Percentiles rank a stretch among this genome's conserved stretches.
These are phyloP conservation scores for Petrolisthes manimaculis DNA, from an alignment of 2,888 invertebrate species.

Conservation along the genomic window DNA sequence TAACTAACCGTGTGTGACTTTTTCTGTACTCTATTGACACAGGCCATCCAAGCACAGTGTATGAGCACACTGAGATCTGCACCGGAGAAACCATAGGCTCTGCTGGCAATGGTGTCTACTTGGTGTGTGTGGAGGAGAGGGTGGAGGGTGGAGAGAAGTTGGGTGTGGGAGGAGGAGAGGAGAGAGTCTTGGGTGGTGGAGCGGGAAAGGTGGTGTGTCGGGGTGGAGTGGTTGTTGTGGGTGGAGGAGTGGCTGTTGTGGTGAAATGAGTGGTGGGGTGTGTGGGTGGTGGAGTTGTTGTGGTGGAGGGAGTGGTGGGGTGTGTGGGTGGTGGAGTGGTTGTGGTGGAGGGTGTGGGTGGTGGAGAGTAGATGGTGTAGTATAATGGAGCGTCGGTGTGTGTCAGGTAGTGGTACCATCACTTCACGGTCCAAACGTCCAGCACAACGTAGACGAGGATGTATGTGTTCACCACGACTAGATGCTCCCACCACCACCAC, in stretches of 20 bases:
- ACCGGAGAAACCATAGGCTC: slow-evolving; percentile 54
- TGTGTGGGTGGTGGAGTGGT: neutral
- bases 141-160: neutral
- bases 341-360: slow-evolving; percentile 6
- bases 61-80: slow-evolving; percentile 44
- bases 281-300: no score
- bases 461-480: slow-evolving; percentile 16
- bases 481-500: slow-evolving; percentile 42
- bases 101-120: slow-evolving; percentile 16
- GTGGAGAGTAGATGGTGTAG: slow-evolving; percentile 30
- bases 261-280: no score
- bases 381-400: slow-evolving; percentile 29
- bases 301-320: no score
- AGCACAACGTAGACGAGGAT: slow-evolving; percentile 24
- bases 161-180: neutral
- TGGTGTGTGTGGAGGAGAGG: neutral
- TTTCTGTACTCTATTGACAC: neutral
- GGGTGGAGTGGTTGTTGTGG: no score
- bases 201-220: no score
- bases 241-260: no score
- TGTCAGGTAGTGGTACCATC: slow-evolving; percentile 39
- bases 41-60: slow-evolving; percentile 40
- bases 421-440: slow-evolving; percentile 39
- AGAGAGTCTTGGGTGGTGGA: no score
- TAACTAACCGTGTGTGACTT: no score